Evolutionary conservation across 2,797 vertebrate species (phyloP).

Genomic region (Enteromius fasciolatus): DNA sequence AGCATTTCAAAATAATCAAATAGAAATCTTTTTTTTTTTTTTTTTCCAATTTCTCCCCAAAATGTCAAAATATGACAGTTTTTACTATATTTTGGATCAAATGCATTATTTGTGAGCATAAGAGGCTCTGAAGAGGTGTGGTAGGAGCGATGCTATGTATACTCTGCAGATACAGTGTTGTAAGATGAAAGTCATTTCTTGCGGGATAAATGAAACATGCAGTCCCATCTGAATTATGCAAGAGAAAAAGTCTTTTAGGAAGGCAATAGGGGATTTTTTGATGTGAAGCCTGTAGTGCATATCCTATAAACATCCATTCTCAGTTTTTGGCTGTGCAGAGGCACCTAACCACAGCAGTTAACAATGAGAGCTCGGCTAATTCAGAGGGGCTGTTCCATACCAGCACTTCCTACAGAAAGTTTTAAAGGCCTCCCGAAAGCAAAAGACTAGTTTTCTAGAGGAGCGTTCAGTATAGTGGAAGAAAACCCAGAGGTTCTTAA

Average conservation of each 20-base stretch:
- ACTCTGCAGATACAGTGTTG: background rate
- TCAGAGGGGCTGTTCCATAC: conserved; percentile 1
- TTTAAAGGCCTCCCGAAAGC: background rate
- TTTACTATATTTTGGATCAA: background rate
- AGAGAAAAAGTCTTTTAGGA: background rate
- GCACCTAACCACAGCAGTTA: background rate
- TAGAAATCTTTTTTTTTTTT: too few species aligned
- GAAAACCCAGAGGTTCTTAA: background rate
- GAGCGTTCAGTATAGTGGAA: background rate
- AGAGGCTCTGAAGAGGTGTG: background rate
- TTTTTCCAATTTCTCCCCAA: background rate
- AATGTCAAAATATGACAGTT: background rate
- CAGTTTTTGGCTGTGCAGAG: background rate
- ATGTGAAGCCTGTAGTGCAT: background rate
- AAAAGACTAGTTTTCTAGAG: background rate
- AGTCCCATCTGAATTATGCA: conserved; percentile 33
- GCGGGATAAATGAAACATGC: conserved; percentile 17
- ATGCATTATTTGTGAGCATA: background rate
- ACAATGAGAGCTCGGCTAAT: background rate
- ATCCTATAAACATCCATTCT: background rate
- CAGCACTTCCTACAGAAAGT: background rate
- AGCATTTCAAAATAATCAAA: too few species aligned
- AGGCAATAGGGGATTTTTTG: conserved; percentile 20
- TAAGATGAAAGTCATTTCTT: conserved; percentile 35
- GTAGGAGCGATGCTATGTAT: background rate